Percentiles rank a stretch among this genome's conserved stretches.
phyloP scores from a whole-genome alignment of 2,797 vertebrate genomes.

The Mormyrops attenuatus region DNA sequence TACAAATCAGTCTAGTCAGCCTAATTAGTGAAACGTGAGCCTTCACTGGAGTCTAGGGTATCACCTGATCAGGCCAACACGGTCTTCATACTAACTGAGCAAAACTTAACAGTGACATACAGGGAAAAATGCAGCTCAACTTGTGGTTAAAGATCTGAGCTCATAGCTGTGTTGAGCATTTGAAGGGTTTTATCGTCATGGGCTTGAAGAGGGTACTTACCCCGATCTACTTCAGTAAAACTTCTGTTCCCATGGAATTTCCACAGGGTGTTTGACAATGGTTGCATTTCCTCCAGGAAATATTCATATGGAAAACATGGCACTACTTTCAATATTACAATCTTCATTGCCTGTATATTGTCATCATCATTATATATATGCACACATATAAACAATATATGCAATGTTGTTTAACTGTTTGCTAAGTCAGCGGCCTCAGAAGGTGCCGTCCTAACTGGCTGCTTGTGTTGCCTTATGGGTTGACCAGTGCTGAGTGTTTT shows the following conservation, averaged over 20 bases:
- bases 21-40: constrained; percentile 25
- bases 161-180: background rate
- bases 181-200: background rate
- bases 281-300: background rate
- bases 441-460: background rate
- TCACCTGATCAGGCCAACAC: background rate
- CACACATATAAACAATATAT: too few relatives aligned
- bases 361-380: too few relatives aligned
- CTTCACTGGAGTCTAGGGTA: constrained; percentile 11
- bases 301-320: background rate
- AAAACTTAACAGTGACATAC: background rate
- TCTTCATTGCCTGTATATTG: too few relatives aligned
- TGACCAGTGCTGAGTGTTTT: background rate
- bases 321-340: background rate
- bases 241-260: background rate
- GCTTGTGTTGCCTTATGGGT: background rate
- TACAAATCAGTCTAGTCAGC: constrained; percentile 29
- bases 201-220: background rate
- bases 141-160: background rate
- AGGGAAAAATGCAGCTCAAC: background rate
- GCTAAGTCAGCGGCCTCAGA: background rate
- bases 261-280: background rate
- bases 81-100: background rate
- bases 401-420: background rate
- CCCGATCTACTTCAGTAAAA: background rate